These are phyloP conservation scores for Drosophila navojoa DNA, from an alignment of 1,140 invertebrate species.

Conservation along the genomic window DNA sequence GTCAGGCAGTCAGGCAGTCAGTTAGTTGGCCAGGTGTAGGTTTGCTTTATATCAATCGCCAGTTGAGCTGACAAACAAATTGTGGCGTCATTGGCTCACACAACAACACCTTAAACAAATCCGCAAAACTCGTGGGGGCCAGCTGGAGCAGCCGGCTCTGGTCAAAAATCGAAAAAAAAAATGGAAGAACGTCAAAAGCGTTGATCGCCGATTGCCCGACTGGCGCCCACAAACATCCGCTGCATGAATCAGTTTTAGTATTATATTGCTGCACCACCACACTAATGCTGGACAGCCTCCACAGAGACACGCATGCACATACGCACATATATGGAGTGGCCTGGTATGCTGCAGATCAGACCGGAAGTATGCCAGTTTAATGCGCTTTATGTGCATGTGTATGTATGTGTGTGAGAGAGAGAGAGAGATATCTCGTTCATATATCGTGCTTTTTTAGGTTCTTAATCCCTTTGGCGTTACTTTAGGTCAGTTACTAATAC, in stretches of 20 bases:
- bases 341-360: slow-evolving; percentile 33
- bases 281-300: background rate
- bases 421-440: too few relatives aligned
- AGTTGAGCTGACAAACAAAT: slow-evolving; percentile 35
- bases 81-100: slow-evolving; percentile 32
- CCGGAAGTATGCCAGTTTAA: slow-evolving; percentile 41
- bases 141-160: slow-evolving; percentile 29
- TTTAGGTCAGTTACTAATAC: slow-evolving; percentile 66
- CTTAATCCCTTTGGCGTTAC: slow-evolving; percentile 65
- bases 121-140: slow-evolving; percentile 1
- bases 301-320: too few relatives aligned
- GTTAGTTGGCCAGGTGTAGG: slow-evolving; percentile 52
- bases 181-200: slow-evolving; percentile 54
- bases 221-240: slow-evolving; percentile 75
- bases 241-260: slow-evolving; percentile 54
- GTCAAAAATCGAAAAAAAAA: slow-evolving; percentile 36
- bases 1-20: slow-evolving; percentile 45
- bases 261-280: slow-evolving; percentile 7
- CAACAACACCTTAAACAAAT: slow-evolving; percentile 32
- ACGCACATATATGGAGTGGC: background rate
- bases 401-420: too few relatives aligned
- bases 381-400: background rate
- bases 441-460: slow-evolving; percentile 12
- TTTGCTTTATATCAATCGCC: slow-evolving; percentile 70
- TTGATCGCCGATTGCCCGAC: slow-evolving; percentile 48